These are phyloP conservation scores for Dendroctonus ponderosae DNA, from an alignment of 1,140 invertebrate species.

Conservation along the genomic window DNA sequence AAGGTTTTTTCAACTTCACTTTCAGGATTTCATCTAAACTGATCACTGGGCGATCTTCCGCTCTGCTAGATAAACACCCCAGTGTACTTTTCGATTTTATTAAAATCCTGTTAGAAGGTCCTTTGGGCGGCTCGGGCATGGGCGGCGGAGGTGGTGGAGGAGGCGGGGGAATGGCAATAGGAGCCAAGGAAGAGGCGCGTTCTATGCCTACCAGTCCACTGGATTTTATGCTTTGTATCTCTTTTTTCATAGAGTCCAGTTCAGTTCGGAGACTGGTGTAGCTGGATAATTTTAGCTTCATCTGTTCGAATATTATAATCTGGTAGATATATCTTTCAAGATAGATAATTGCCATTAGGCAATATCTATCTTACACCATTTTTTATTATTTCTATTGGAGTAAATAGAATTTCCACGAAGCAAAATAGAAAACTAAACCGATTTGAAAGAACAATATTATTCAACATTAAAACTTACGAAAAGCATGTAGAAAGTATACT, in stretches of 20 bases:
- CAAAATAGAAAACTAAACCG: no score
- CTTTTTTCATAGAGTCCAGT: constrained; percentile 25
- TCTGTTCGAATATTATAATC: constrained; percentile 8
- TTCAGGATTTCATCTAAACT: constrained; percentile 44
- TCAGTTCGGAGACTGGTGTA: constrained; percentile 28
- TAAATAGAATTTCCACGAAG: no score
- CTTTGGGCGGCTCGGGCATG: constrained; percentile 3
- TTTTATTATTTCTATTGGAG: not conserved
- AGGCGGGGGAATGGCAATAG: constrained; percentile 38
- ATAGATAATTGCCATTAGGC: not conserved
- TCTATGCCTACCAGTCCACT: not conserved
- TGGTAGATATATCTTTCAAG: no score
- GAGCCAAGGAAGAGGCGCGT: constrained; percentile 15
- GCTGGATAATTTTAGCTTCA: constrained; percentile 24
- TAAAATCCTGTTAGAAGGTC: constrained; percentile 6
- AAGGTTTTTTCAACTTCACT: constrained; percentile 42
- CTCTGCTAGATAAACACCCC: constrained; percentile 3
- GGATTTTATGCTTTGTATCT: constrained; percentile 15
- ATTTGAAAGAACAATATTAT: no score
- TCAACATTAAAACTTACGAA: no score
- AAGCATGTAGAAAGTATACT: no score
- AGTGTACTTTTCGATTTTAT: constrained; percentile 16
- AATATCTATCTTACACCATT: not conserved
- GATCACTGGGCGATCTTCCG: constrained; percentile 39
- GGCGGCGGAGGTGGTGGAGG: constrained; percentile 35